A percentile compares a stretch with the other conserved stretches of the same genome.
Evolutionary conservation across 2,888 invertebrate species (phyloP).

Genomic region (Eupsilia transversa): DNA sequence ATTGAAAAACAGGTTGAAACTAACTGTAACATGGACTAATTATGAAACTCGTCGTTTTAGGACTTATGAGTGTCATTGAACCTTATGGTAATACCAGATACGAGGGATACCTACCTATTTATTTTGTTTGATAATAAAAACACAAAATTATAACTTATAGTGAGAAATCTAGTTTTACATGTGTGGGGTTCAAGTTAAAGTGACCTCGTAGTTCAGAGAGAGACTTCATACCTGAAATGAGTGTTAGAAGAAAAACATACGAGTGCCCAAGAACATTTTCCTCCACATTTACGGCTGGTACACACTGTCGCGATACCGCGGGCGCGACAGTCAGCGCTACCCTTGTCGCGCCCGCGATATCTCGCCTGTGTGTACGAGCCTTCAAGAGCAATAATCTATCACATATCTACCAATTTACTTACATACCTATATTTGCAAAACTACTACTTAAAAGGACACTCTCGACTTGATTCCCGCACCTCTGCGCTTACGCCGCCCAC

Average conservation of each 20-base stretch:
- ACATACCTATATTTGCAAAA: slow-evolving; percentile 4
- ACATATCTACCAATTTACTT: background rate
- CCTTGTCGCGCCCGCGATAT: too few relatives aligned
- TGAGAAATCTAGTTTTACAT: background rate
- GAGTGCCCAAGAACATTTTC: background rate
- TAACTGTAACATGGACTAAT: background rate
- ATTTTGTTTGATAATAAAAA: background rate
- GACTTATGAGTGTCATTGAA: too few relatives aligned
- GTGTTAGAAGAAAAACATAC: background rate
- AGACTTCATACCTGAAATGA: background rate
- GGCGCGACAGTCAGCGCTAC: too few relatives aligned
- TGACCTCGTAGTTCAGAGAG: background rate
- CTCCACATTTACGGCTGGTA: background rate
- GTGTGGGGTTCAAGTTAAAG: background rate
- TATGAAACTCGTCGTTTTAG: background rate
- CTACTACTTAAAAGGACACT: slow-evolving; percentile 27
- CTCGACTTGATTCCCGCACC: slow-evolving; percentile 15
- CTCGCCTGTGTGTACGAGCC: too few relatives aligned
- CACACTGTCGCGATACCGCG: too few relatives aligned
- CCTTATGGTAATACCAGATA: too few relatives aligned
- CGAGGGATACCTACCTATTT: too few relatives aligned
- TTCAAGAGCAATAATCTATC: background rate
- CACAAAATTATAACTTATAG: too few relatives aligned
- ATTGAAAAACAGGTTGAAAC: background rate
- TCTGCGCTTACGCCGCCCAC: slow-evolving; percentile 33